Evolutionary conservation across 1,140 invertebrate species (phyloP).

Genomic region (Polyergus mexicanus): DNA sequence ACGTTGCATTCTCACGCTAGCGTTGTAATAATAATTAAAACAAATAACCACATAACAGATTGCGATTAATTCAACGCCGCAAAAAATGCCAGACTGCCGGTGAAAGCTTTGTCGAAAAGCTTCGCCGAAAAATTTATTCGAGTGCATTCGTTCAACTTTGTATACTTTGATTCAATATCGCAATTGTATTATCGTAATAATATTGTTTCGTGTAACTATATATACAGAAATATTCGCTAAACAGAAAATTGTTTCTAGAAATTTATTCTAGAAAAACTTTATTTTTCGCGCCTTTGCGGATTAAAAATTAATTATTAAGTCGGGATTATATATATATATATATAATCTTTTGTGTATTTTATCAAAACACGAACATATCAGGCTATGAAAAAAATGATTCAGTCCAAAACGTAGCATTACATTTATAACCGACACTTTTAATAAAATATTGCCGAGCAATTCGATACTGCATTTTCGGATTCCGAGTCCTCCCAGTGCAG

Average conservation of each 20-base stretch:
- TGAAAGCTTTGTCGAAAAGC: slow-evolving; percentile 6
- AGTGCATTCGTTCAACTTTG: too few species aligned
- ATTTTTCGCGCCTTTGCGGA: background rate
- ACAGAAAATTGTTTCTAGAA: background rate
- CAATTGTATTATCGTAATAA: background rate
- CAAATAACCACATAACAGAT: slow-evolving; percentile 16
- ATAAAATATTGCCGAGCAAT: background rate
- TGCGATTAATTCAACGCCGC: slow-evolving; percentile 24
- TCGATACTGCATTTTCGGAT: background rate
- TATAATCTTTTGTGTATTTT: background rate
- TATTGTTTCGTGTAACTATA: too few species aligned
- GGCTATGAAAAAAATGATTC: background rate
- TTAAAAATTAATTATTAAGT: background rate
- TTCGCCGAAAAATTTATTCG: background rate
- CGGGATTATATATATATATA: too few species aligned
- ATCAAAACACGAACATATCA: background rate
- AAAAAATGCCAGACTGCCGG: background rate
- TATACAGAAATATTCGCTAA: background rate
- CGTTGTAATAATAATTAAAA: slow-evolving; percentile 2
- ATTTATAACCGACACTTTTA: slow-evolving; percentile 14
- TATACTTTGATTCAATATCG: background rate
- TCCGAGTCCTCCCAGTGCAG: background rate
- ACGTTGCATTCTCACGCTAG: background rate
- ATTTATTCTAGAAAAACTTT: background rate
- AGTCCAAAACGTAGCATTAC: background rate